Evolutionary conservation across 2,113 vertebrate genomes (phyloP).

Genomic region (Ailuropoda melanoleuca): DNA sequence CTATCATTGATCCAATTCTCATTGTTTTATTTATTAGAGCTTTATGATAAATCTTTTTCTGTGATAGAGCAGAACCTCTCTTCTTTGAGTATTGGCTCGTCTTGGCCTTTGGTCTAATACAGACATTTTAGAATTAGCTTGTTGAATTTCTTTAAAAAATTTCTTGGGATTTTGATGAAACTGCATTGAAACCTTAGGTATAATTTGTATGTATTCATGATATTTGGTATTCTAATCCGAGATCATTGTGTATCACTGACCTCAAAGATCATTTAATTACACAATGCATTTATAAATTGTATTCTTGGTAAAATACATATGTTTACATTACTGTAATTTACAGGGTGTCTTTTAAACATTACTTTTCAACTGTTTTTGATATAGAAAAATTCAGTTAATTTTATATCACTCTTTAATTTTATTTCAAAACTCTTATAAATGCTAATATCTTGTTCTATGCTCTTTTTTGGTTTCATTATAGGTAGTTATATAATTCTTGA

Average conservation of each 20-base stretch:
- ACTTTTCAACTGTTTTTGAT: neutral
- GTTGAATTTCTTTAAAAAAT: neutral
- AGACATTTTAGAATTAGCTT: neutral
- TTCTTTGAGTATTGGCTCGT: neutral
- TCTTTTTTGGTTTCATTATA: neutral
- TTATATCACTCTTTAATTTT: neutral
- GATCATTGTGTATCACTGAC: neutral
- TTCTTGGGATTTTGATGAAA: neutral
- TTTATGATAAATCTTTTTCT: neutral
- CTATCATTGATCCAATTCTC: neutral
- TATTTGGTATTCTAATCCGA: neutral
- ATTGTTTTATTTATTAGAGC: neutral
- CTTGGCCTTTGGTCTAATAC: neutral
- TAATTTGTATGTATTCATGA: neutral
- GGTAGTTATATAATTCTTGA: neutral
- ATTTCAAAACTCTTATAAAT: neutral
- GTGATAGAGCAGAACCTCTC: neutral
- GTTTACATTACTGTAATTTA: neutral
- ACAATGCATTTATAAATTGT: neutral
- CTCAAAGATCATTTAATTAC: neutral
- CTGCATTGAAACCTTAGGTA: neutral
- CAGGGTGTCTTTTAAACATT: neutral
- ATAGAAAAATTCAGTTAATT: neutral
- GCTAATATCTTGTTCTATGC: conserved; percentile 2
- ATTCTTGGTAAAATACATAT: neutral